Percentiles rank a stretch among this genome's conserved stretches.
Conservation (phyloP, 2,797 vertebrate species). For the Diplodus sargus region DNA sequence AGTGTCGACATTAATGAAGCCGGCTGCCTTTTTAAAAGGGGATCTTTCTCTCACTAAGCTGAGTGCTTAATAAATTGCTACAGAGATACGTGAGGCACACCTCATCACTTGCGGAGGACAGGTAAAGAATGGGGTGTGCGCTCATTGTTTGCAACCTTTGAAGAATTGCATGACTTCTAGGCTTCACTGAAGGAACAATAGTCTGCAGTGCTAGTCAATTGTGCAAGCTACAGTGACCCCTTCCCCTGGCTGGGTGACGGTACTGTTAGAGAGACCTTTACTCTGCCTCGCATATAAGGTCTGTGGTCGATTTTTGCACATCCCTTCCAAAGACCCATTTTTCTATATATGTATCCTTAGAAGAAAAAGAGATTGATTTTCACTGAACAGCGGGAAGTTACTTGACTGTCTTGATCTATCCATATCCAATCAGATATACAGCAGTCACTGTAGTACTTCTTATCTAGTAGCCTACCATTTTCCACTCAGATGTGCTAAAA, state of each 20-base stretch:
- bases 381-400: not conserved
- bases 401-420: not conserved
- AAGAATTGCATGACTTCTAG: constrained; percentile 44
- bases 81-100: constrained; percentile 35
- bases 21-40: constrained; percentile 23
- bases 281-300: not conserved
- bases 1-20: constrained; percentile 31
- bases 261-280: constrained; percentile 9
- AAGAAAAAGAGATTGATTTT: not conserved
- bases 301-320: not conserved
- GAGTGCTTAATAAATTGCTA: constrained; percentile 49
- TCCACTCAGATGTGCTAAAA: constrained; percentile 34
- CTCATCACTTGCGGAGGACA: constrained; percentile 44
- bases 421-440: constrained; percentile 25
- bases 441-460: constrained; percentile 16
- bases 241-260: constrained; percentile 28
- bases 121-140: constrained; percentile 43
- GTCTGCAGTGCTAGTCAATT: constrained; percentile 23
- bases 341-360: constrained; percentile 3
- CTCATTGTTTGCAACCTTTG: constrained; percentile 51
- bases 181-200: constrained; percentile 51
- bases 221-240: constrained; percentile 32
- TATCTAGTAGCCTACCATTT: constrained; percentile 31
- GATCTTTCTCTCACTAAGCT: constrained; percentile 20
- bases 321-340: not conserved